Percentiles rank a stretch among this genome's conserved stretches.
Evolutionary conservation across 2,113 vertebrate genomes (phyloP).

Genomic region (Myiopsitta monachus): DNA sequence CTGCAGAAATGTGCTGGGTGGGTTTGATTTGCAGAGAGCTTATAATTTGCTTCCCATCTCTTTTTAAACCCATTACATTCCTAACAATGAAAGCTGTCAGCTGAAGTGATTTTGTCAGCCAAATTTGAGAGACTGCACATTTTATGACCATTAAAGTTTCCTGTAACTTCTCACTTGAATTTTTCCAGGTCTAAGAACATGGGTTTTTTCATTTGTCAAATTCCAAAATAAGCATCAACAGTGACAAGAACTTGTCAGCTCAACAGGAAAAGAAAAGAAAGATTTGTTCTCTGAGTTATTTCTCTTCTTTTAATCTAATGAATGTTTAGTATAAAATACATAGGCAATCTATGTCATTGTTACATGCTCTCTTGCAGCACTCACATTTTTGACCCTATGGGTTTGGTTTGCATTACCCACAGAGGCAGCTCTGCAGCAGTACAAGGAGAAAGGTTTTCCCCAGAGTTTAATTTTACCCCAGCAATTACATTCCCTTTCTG

Average conservation of each 20-base stretch:
- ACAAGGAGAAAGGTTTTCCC: background rate
- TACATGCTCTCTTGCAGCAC: background rate
- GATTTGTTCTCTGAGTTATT: background rate
- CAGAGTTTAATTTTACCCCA: background rate
- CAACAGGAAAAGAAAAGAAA: background rate
- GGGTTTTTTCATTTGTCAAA: background rate
- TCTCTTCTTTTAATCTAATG: background rate
- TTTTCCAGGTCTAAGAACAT: background rate
- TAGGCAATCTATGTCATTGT: background rate
- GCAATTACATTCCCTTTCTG: background rate
- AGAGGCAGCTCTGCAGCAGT: background rate
- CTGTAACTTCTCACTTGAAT: conserved; percentile 6
- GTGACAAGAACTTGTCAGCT: conserved; percentile 3
- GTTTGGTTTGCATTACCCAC: background rate
- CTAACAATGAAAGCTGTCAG: conserved; percentile 45
- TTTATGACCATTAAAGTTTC: conserved; percentile 46
- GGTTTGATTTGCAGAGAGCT: conserved; percentile 31
- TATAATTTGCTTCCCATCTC: conserved; percentile 34
- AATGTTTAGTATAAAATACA: background rate
- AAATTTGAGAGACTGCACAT: conserved; percentile 16
- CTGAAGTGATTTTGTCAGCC: conserved; percentile 37
- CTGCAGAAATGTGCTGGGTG: background rate
- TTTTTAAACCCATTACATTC: conserved; percentile 25
- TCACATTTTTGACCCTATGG: background rate
- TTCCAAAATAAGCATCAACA: conserved; percentile 13